Percentiles rank a stretch among this genome's conserved stretches.
phyloP scores from a whole-genome alignment of 2,113 vertebrate genomes.

The Podarcis raffonei region DNA sequence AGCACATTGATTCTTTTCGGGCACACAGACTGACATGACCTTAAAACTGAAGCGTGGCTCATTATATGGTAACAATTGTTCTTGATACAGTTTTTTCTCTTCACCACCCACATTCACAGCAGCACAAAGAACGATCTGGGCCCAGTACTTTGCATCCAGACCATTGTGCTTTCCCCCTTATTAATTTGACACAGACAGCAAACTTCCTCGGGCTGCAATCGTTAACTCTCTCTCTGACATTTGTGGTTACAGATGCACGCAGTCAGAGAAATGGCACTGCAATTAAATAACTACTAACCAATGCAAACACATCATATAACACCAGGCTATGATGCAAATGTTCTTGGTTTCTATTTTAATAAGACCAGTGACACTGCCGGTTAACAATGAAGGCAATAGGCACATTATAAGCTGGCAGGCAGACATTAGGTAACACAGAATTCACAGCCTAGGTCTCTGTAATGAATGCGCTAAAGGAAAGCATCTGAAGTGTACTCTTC shows the following conservation, averaged over 20 bases:
- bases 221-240: conserved; percentile 13
- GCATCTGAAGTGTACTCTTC: neutral
- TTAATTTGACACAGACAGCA: neutral
- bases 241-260: conserved; percentile 25
- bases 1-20: neutral
- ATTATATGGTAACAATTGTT: neutral
- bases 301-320: conserved; percentile 28
- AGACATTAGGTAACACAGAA: conserved; percentile 17
- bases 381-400: conserved; percentile 34
- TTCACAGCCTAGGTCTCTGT: neutral
- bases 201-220: conserved; percentile 18
- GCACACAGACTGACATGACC: neutral
- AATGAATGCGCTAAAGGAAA: conserved; percentile 18
- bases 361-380: conserved; percentile 23
- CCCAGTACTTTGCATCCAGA: conserved; percentile 3
- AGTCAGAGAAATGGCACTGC: conserved; percentile 22
- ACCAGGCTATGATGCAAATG: conserved; percentile 21
- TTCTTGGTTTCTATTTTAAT: conserved; percentile 37
- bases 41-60: neutral
- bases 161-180: neutral
- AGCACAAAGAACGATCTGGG: conserved; percentile 29
- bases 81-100: neutral
- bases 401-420: conserved; percentile 42
- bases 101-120: neutral
- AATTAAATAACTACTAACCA: conserved; percentile 34